These are phyloP conservation scores for Thinocorus orbignyianus DNA, from an alignment of 2,113 vertebrate species.

Conservation along the genomic window DNA sequence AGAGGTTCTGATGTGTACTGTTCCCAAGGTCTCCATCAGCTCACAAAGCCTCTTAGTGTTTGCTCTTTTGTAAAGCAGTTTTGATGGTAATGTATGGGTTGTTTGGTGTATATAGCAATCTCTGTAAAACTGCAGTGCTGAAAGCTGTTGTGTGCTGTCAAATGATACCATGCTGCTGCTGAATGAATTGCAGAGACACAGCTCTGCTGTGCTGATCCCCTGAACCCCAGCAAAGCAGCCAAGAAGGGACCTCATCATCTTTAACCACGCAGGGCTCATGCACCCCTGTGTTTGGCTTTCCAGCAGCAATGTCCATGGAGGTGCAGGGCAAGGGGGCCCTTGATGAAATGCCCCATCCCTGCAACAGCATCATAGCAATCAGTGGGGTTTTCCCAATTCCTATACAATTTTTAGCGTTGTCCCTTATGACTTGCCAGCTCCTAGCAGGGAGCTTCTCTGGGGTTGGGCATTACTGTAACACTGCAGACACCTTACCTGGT, in stretches of 20 bases:
- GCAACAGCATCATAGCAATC: not conserved
- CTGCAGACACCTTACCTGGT: not conserved
- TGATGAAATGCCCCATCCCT: not conserved
- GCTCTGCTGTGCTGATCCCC: rapidly evolving
- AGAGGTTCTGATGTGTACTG: not conserved
- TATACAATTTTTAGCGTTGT: rapidly evolving
- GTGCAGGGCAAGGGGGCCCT: not conserved
- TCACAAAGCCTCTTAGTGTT: not conserved
- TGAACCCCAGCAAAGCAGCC: not conserved
- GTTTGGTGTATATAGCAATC: not conserved
- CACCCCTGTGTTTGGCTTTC: rapidly evolving
- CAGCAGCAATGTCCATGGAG: rapidly evolving
- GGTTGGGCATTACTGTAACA: rapidly evolving
- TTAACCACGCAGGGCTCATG: not conserved
- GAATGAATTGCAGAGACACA: not conserved
- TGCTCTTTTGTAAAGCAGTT: not conserved
- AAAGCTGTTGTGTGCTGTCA: rapidly evolving
- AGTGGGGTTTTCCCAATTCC: not conserved
- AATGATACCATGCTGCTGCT: not conserved
- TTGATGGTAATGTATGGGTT: not conserved
- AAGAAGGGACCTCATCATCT: not conserved
- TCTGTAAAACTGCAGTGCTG: not conserved
- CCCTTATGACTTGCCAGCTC: not conserved
- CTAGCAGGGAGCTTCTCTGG: rapidly evolving
- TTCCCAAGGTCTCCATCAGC: not conserved